Evolutionary conservation across 35 echinoderm and acorn worm species (phyloP), one percentile per base, ranked within the genome.

Genomic region (Strongylocentrotus purpuratus): DNA sequence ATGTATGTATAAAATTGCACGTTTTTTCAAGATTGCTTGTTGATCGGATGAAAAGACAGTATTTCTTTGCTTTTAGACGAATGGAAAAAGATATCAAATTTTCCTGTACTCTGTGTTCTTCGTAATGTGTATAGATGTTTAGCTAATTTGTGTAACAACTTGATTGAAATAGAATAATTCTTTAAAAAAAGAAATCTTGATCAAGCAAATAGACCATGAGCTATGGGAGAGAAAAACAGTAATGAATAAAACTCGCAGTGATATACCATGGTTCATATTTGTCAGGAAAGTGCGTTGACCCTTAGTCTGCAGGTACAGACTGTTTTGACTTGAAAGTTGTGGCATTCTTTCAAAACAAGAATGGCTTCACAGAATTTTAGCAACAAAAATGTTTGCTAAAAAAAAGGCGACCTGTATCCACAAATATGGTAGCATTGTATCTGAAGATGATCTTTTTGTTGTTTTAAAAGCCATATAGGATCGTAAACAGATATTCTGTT

Each of bases 1-100:
- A 45, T 89, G 87, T 89, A 89, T 89, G 33, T 89, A 46, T 41
- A 89, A 89, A 46, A 22, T 78, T 78, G 65, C 65, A 78, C 65
- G 65, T 78, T 78, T 78, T 70, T 78, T n/a, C 65, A 78, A 28
- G 65, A 78, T 78, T 78, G 20, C 20, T 78, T 78, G 65, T 78
- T 78, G 65, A 78, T 78, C 65, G 25, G 65, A 78, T 78, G 65
- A 78, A 78, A 28, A 78, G n/a, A 55, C 10, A 55, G 15, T 14
- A 55, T 55, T 15, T 78, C 65, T 78, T 78, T 78, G 65, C 28
- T 78, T 59, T 78, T 78, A 78, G 65, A 78, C 28, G 22, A n/a
- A 78, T 4, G 65, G 65, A 78, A 78, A 78, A 78, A 78, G 65
- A n/a, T 78, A 78, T 78, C 65, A 78, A 78, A 78, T 78, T 78